Percentiles rank a stretch among this genome's conserved stretches.
Evolutionary conservation across 2,113 vertebrate species (phyloP).

Genomic region (Tetraodon nigroviridis): DNA sequence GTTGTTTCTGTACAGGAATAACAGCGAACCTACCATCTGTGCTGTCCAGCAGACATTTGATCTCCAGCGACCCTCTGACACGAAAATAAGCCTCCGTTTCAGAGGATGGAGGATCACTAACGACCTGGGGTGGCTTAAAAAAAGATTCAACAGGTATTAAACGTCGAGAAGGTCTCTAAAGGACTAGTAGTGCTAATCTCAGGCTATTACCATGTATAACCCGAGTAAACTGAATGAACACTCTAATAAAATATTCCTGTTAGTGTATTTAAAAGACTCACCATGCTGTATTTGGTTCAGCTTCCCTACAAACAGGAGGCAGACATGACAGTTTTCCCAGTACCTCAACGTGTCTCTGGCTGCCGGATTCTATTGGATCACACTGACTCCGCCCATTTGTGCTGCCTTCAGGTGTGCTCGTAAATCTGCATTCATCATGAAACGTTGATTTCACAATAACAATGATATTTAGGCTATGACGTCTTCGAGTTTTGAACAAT

Average conservation of each 20-base stretch:
- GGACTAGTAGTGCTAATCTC: not conserved
- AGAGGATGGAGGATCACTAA: constrained; percentile 10
- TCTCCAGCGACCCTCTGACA: constrained; percentile 54
- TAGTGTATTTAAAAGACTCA: constrained; percentile 17
- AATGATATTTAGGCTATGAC: too few species aligned
- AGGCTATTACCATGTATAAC: not conserved
- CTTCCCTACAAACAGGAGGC: constrained; percentile 9
- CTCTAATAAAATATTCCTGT: too few species aligned
- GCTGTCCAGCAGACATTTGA: constrained; percentile 59
- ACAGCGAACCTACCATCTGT: constrained; percentile 49
- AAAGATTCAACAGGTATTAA: not conserved
- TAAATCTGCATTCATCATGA: not conserved
- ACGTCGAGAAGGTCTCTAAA: not conserved
- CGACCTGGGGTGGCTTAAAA: constrained; percentile 35
- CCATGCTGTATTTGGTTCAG: constrained; percentile 33
- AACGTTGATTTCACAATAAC: not conserved
- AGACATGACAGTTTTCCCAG: constrained; percentile 37
- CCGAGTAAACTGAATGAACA: too few species aligned
- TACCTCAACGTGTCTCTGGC: constrained; percentile 52
- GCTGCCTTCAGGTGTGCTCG: constrained; percentile 29
- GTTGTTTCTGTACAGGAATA: not conserved
- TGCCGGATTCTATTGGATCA: constrained; percentile 38
- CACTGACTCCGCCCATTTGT: constrained; percentile 24
- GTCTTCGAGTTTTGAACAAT: too few species aligned
- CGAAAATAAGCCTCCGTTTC: constrained; percentile 39